Base-by-base conservation (phyloP, 53 echinoderm and acorn worm species). In the Luidia sarsii region DNA sequence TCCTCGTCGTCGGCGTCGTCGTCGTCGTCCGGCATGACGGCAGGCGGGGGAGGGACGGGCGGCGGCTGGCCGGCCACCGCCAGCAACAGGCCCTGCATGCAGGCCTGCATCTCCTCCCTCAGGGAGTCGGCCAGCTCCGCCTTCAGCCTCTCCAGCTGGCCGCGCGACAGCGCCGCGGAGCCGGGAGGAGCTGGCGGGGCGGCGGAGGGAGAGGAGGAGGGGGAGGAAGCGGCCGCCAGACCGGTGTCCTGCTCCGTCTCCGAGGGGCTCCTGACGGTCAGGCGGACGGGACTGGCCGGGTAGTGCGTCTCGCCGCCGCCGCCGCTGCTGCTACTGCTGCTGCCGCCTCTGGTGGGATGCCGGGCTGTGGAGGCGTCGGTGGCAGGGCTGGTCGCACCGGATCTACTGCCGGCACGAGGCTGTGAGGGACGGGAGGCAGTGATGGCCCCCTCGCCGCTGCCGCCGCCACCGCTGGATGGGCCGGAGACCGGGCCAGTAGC, bases 61-160 rank as follows among this genome's bases (percentile, higher is more conserved):
- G 77, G 77, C 36, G 77, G 77, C 1, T 59, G 59, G 3, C 45
- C 60, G 9, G 77, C 61, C 33, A 60, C 60, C 30, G 6, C 37
- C 18, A 77, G 43, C 29, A 77, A 45, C 9, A 77, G 39, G 11
- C 77, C 60, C 77, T 60, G 77, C 29, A 77, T 29, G 61, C 77
- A 77, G 45, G 56, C 23, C 3, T 61, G 71, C 0, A 90, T 23
- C 69, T 90, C 90, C 2, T 74, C 68, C 36, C 64, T 84, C 31
- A 94, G 48, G 29, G 81, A 81, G 32, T 71, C 35, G 1, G 90
- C 46, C 28, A 94, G 90, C 9, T 94, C 90, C 38, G 48, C 53
- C 39, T 94, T 94, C 54, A 91, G 41, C 1, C 35, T 39, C 27
- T 90, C 94, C 3, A 94, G 50, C 54, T 94, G 90, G 52, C 34